Conservation (phyloP, 2,113 vertebrate species). For the Microcebus griseorufus region DNA sequence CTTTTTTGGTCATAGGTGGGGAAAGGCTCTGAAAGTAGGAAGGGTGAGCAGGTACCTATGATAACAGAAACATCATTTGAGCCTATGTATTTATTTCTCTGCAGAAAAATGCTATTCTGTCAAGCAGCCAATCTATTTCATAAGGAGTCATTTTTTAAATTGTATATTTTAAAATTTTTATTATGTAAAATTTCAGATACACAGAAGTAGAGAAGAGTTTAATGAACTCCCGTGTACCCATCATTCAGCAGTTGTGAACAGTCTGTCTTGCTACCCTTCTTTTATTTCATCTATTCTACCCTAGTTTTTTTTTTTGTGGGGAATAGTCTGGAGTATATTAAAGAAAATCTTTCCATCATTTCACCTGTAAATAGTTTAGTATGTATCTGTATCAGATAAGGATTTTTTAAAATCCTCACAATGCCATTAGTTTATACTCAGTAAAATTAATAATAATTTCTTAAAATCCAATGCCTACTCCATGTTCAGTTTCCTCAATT, state of each 20-base stretch:
- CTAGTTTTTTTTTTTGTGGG: background rate
- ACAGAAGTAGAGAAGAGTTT: background rate
- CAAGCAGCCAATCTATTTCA: background rate
- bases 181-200: background rate
- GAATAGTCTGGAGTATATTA: background rate
- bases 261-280: background rate
- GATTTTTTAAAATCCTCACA: background rate
- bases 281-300: background rate
- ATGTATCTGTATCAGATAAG: background rate
- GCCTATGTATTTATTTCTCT: slow-evolving; percentile 41
- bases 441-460: background rate
- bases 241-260: background rate
- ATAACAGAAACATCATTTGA: background rate
- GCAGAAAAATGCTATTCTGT: background rate
- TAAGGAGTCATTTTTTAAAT: background rate
- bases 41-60: background rate
- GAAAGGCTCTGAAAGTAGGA: background rate
- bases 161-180: background rate
- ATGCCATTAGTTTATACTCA: slow-evolving; percentile 7
- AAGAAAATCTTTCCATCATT: background rate
- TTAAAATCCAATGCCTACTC: slow-evolving; percentile 1
- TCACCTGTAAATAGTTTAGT: background rate
- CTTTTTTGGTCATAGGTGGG: background rate
- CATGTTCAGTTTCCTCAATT: background rate
- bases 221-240: background rate